Conservation (phyloP, 2,113 vertebrate species). For the Acanthochromis polyacanthus region DNA sequence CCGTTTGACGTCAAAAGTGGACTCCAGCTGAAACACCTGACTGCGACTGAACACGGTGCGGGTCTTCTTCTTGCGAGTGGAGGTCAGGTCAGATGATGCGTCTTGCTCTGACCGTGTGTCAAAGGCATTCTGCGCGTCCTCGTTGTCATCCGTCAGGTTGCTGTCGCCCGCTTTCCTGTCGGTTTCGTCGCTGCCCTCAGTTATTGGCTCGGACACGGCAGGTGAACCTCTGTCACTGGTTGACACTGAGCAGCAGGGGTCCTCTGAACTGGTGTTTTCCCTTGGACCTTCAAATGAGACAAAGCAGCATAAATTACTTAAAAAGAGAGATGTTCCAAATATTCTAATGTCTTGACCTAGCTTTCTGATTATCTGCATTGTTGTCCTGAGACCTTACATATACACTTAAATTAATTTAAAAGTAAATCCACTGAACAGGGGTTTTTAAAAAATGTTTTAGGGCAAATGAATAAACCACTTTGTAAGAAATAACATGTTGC, state of each 20-base stretch:
- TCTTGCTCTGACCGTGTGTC: conserved; percentile 64
- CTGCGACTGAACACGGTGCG: conserved; percentile 93
- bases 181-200: conserved; percentile 76
- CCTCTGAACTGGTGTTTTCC: conserved; percentile 58
- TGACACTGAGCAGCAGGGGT: conserved; percentile 72
- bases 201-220: conserved; percentile 83
- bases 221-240: conserved; percentile 90
- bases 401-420: too few species aligned
- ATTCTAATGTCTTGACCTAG: neutral
- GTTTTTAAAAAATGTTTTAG: too few species aligned
- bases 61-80: conserved; percentile 89
- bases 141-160: conserved; percentile 67
- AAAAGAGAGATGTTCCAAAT: too few species aligned
- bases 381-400: too few species aligned
- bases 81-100: conserved; percentile 48
- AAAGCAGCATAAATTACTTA: neutral
- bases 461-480: too few species aligned
- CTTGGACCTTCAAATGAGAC: conserved; percentile 70
- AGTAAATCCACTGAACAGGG: too few species aligned
- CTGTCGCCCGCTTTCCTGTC: conserved; percentile 60
- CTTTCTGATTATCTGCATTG: neutral
- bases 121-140: conserved; percentile 58
- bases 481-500: too few species aligned
- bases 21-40: conserved; percentile 92
- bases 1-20: conserved; percentile 91